A percentile compares a stretch with the other conserved stretches of the same genome.
These are phyloP conservation scores for Pristis pectinata DNA, from an alignment of 2,797 vertebrate genomes.

Conservation along the genomic window DNA sequence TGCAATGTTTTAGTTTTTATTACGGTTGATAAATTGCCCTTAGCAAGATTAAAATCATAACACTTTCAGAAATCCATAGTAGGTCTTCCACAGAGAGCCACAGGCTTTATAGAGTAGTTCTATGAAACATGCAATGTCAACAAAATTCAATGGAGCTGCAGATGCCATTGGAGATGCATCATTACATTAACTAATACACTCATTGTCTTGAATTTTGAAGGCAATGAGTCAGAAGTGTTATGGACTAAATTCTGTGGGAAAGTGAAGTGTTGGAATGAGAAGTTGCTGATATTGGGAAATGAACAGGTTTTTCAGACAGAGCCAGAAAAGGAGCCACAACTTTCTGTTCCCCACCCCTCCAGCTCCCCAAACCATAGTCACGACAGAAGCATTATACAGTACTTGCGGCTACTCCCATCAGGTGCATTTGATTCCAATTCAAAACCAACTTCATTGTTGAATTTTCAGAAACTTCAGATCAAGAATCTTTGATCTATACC, in stretches of 20 bases:
- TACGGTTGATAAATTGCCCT: not conserved
- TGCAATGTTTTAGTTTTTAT: too few relatives aligned
- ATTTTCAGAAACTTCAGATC: not conserved
- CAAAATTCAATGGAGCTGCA: not conserved
- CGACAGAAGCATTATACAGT: not conserved
- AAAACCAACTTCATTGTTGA: not conserved
- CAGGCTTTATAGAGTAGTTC: not conserved
- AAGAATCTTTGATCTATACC: not conserved
- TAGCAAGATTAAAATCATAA: not conserved
- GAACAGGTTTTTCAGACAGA: conserved; percentile 35
- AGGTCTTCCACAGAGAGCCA: not conserved
- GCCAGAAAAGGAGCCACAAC: not conserved
- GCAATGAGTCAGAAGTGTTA: conserved; percentile 28
- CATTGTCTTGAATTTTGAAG: conserved; percentile 13
- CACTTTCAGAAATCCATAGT: not conserved
- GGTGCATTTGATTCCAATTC: not conserved
- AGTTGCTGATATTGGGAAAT: conserved; percentile 34
- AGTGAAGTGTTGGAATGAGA: conserved; percentile 3
- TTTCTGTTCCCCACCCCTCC: not conserved
- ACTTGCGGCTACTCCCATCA: not conserved
- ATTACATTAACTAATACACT: not conserved
- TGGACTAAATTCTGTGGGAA: not conserved
- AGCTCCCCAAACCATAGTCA: not conserved
- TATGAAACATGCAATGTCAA: not conserved
- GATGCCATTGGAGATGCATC: not conserved